Evolutionary conservation across 37 sponge, comb jelly and placozoan genomes (phyloP).

Genomic region (Mnemiopsis leidyi): DNA sequence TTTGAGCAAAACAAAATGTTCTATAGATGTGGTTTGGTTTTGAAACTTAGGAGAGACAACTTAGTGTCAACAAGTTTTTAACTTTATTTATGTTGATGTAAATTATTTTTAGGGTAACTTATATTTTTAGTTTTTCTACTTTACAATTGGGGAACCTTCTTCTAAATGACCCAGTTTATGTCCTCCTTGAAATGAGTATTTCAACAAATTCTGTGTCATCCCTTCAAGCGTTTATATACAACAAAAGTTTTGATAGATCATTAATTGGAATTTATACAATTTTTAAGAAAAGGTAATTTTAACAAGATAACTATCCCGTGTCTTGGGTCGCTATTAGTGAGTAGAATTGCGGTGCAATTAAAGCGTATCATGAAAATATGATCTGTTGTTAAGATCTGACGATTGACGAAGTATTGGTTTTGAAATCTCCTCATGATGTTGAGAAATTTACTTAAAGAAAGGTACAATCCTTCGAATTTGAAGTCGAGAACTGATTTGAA

Average conservation of each 20-base stretch:
- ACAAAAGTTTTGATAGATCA: background rate
- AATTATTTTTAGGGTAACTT: background rate
- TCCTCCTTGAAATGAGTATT: background rate
- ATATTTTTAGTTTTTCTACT: background rate
- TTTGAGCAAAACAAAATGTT: too few species aligned
- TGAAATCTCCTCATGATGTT: too few species aligned
- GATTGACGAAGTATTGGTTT: background rate
- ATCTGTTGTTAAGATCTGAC: background rate
- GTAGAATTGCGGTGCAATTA: background rate
- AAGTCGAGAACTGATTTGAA: too few species aligned
- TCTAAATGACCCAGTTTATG: background rate
- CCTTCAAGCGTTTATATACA: background rate
- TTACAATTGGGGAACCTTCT: background rate
- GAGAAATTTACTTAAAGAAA: too few species aligned
- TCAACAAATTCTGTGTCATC: too few species aligned
- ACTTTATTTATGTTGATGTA: background rate
- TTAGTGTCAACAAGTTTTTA: background rate
- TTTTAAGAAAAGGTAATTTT: background rate
- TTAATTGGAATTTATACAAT: background rate
- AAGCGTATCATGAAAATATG: background rate
- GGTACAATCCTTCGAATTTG: too few species aligned
- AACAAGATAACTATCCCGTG: background rate
- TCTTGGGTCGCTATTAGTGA: too few species aligned
- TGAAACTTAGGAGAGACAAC: too few species aligned
- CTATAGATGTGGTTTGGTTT: too few species aligned